Evolutionary conservation across 2,888 invertebrate genomes (phyloP), one percentile per base, ranked within the genome.

Genomic region (Eupithecia pulchellata): DNA sequence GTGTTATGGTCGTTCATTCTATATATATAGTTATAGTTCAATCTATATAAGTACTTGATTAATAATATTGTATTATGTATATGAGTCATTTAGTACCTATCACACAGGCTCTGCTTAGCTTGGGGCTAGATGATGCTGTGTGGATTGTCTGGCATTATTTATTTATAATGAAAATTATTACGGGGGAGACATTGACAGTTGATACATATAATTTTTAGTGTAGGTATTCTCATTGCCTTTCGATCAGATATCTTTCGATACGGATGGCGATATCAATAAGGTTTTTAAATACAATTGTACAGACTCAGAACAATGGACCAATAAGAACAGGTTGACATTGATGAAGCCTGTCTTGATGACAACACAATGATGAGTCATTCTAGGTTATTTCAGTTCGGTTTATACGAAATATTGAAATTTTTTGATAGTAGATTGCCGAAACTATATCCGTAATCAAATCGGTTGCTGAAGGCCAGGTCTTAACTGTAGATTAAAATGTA

Each of bases 241-340:
- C 52, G 60, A 58, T 64, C 64, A 55, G 66, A 73, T 73, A 66
- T 68, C 60, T 36, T 20, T 71, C 66, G 69, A 74, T 69, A 70
- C 47, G 58, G 69, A 66, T 65, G 66, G 73, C 65, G 71, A 72
- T 74, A 64, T 47, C 58, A 64, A 73, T 72, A 72, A 71, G 30
- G 66, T 60, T 69, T 62, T 64, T 20, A 66, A 71, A 71, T 68
- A 66, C 60, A 58, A 74, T 71, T 62, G 68, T 69, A 73, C 60
- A 65, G 65, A 64, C 64, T 77, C 63, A 57, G 75, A 79, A 82
- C 74, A 80, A 82, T 79, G 78, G 73, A 76, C 60, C 70, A 77
- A 75, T 76, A 82, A 75, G 77, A 82, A 81, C 85, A 86, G 79
- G 86, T 87, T 86, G 85, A 85, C 84, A 86, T 84, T 86, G 85